Evolutionary conservation across 2,113 vertebrate species (phyloP).

Genomic region (Sprattus sprattus): DNA sequence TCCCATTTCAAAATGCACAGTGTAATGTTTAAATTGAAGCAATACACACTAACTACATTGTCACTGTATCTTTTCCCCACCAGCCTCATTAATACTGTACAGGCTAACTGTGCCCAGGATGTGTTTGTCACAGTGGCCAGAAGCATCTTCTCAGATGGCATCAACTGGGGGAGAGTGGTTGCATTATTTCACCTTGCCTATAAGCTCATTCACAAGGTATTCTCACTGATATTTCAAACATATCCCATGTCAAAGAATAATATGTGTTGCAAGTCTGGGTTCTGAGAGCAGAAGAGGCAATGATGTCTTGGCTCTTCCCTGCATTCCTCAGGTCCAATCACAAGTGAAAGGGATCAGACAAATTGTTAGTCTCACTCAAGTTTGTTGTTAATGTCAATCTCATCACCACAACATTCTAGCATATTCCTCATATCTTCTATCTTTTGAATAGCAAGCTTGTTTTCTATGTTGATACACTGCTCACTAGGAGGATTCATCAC

Average conservation of each 20-base stretch:
- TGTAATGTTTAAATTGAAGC: neutral
- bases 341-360: no score
- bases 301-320: no score
- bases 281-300: no score
- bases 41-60: neutral
- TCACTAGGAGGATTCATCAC: no score
- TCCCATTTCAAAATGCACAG: neutral
- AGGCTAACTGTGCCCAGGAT: conserved; percentile 64
- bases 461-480: no score
- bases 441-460: no score
- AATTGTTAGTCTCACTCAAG: no score
- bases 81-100: conserved; percentile 69
- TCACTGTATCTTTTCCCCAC: neutral
- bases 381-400: no score
- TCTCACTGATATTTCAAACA: neutral
- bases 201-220: conserved; percentile 72
- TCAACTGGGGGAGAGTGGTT: conserved; percentile 75
- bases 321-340: no score
- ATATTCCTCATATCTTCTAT: no score
- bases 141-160: conserved; percentile 70
- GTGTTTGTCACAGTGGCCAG: conserved; percentile 72
- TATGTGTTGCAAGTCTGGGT: no score
- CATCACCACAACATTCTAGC: no score
- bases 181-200: conserved; percentile 74
- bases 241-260: neutral